Conservation (phyloP, 2,113 vertebrate species). For the Thunnus thynnus region DNA sequence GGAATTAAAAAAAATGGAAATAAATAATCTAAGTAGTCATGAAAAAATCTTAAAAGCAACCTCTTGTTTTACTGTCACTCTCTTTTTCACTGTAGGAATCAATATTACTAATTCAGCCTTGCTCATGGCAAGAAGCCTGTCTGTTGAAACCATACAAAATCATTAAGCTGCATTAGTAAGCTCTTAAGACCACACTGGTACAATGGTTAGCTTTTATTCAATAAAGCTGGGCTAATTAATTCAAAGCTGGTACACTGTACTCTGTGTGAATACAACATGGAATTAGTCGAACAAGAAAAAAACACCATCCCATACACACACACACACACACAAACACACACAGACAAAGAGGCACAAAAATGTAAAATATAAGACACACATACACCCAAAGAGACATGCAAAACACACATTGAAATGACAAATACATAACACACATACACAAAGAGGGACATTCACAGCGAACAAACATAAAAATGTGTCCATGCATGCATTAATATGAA, state of each 20-base stretch:
- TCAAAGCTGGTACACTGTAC: conserved; percentile 49
- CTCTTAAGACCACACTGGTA: conserved; percentile 62
- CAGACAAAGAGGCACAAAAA: not conserved
- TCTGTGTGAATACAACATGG: conserved; percentile 33
- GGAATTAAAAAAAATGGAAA: not conserved
- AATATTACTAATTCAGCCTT: conserved; percentile 49
- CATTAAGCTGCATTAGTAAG: conserved; percentile 56
- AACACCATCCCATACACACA: not conserved
- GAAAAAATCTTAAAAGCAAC: not conserved
- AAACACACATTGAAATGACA: not conserved
- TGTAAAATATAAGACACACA: not conserved
- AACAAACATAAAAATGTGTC: conserved; percentile 12
- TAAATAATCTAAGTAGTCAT: not conserved
- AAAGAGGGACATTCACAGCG: not conserved
- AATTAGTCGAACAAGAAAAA: conserved; percentile 20
- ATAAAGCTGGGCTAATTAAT: conserved; percentile 62
- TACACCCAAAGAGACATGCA: not conserved
- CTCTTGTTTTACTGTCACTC: not conserved
- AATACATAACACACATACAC: not conserved
- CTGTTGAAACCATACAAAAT: conserved; percentile 50
- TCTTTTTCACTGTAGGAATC: conserved; percentile 35
- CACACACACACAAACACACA: not conserved
- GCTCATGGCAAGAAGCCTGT: conserved; percentile 5
- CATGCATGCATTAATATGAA: not conserved
- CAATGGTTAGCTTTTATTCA: conserved; percentile 62